Conservation (phyloP, 1,140 invertebrate species). For the Ceratina calcarata region DNA sequence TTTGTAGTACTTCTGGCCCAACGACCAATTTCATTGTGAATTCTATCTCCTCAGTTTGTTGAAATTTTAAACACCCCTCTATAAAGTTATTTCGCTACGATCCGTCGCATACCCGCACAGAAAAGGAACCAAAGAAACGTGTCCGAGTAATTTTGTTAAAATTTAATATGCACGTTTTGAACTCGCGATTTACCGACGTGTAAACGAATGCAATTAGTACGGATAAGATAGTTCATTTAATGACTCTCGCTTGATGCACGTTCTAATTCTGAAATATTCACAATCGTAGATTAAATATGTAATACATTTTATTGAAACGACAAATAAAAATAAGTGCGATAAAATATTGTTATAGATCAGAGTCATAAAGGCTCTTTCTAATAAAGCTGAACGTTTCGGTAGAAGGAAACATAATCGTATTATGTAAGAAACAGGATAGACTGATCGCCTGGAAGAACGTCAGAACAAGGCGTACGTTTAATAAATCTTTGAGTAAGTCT, state of each 20-base stretch:
- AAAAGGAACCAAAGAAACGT: neutral
- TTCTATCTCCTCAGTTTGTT: neutral
- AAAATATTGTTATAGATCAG: too few relatives aligned
- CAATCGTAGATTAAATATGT: too few relatives aligned
- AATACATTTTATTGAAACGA: too few relatives aligned
- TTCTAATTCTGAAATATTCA: too few relatives aligned
- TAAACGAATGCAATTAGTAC: neutral
- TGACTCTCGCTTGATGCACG: too few relatives aligned
- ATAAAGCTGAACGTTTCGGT: neutral
- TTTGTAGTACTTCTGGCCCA: neutral
- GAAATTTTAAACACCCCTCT: constrained; percentile 1
- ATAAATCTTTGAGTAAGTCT: constrained; percentile 20
- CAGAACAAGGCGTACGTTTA: neutral
- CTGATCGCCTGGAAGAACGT: neutral
- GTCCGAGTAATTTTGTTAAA: neutral
- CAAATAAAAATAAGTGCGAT: too few relatives aligned
- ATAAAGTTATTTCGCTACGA: neutral
- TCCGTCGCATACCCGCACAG: neutral
- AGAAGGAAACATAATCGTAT: too few relatives aligned
- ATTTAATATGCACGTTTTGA: neutral
- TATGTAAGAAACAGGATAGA: neutral
- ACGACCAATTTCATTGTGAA: neutral
- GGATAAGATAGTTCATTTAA: neutral
- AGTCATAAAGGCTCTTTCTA: neutral
- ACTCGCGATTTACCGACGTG: neutral